Evolutionary conservation across 2,888 invertebrate genomes (phyloP).

Genomic region (Brachynemurus nebulosus): DNA sequence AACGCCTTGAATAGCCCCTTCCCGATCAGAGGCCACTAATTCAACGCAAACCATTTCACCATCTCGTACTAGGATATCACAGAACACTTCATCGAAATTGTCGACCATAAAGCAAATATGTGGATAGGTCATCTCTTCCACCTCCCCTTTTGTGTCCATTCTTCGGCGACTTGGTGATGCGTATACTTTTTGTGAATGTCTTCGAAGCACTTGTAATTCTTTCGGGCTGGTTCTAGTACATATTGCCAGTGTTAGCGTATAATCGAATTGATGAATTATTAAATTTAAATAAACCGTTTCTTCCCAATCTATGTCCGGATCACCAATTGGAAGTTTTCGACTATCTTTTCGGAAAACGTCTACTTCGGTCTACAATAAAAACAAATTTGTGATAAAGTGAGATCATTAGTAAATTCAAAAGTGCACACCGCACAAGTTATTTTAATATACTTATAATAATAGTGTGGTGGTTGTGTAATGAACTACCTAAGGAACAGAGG

Average conservation of each 20-base stretch:
- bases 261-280: slow-evolving; percentile 97
- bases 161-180: slow-evolving; percentile 92
- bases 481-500: no score
- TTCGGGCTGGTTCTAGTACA: slow-evolving; percentile 96
- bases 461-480: no score
- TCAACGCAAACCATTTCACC: slow-evolving; percentile 99
- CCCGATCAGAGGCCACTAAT: slow-evolving; percentile 81
- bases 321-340: slow-evolving; percentile 89
- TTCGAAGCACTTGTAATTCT: slow-evolving; percentile 87
- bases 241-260: slow-evolving; percentile 91
- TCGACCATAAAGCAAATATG: slow-evolving; percentile 99
- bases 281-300: slow-evolving; percentile 97
- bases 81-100: slow-evolving; percentile 98
- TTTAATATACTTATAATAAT: no score
- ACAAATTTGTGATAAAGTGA: background rate
- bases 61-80: slow-evolving; percentile 92
- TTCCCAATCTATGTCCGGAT: slow-evolving; percentile 97
- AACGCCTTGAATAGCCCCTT: slow-evolving; percentile 77
- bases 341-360: slow-evolving; percentile 97
- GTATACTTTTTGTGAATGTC: slow-evolving; percentile 88
- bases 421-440: no score
- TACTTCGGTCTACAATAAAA: slow-evolving; percentile 63
- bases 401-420: background rate
- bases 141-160: slow-evolving; percentile 97
- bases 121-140: slow-evolving; percentile 97